Evolutionary conservation across 2,113 vertebrate genomes (phyloP).

Genomic region (Dolichotis patagonum): DNA sequence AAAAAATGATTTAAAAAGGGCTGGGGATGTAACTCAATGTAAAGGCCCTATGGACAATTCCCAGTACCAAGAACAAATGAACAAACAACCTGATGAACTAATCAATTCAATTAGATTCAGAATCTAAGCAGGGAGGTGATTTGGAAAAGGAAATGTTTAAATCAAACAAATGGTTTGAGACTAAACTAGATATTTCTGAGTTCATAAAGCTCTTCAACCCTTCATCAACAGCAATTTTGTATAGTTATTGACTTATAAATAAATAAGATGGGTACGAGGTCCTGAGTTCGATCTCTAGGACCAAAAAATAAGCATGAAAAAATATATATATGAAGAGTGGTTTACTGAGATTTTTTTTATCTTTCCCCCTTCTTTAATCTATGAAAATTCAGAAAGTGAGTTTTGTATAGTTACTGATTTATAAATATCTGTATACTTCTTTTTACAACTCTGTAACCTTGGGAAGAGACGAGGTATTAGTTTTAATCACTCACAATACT

Average conservation of each 20-base stretch:
- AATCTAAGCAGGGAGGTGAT: neutral
- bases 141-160: neutral
- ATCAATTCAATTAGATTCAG: neutral
- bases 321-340: neutral
- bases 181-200: neutral
- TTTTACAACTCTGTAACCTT: neutral
- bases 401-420: no score
- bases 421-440: neutral
- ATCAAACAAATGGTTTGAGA: neutral
- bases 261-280: no score
- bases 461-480: neutral
- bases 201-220: neutral
- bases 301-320: neutral
- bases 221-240: neutral
- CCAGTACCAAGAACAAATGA: neutral
- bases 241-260: neutral
- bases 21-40: neutral
- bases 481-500: neutral
- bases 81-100: neutral
- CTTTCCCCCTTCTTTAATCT: neutral
- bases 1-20: neutral
- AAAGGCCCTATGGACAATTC: neutral
- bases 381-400: constrained; percentile 14
- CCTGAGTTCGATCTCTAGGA: no score
- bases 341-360: neutral